Percentiles rank a stretch among this genome's conserved stretches.
These are phyloP conservation scores for Campaea margaritaria DNA, from an alignment of 2,888 invertebrate genomes.

Conservation along the genomic window DNA sequence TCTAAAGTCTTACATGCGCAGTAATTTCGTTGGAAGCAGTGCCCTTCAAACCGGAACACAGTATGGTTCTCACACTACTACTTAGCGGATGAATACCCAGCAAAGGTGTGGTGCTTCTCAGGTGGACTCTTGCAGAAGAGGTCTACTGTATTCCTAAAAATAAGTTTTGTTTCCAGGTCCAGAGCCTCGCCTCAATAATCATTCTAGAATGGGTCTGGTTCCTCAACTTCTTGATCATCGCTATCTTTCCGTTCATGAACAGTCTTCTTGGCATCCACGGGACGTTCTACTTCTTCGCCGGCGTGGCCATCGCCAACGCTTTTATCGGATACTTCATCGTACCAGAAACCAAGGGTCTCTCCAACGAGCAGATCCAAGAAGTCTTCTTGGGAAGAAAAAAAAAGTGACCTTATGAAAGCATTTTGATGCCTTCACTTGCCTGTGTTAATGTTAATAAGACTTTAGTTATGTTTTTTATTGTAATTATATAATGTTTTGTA, in stretches of 20 bases:
- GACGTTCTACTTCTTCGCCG: slow-evolving; percentile 70
- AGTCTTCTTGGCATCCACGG: slow-evolving; percentile 64
- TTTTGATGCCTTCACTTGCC: slow-evolving; percentile 12
- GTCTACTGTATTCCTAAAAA: neutral
- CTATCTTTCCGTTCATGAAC: slow-evolving; percentile 67
- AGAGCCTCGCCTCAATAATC: slow-evolving; percentile 69
- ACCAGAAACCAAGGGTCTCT: slow-evolving; percentile 80
- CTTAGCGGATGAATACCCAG: too few species aligned
- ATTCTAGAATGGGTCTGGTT: slow-evolving; percentile 75
- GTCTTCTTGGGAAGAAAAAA: slow-evolving; percentile 43
- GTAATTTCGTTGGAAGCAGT: too few species aligned
- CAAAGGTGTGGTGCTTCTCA: too few species aligned
- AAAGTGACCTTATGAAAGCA: slow-evolving; percentile 9
- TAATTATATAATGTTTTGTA: neutral
- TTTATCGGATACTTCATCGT: slow-evolving; percentile 61
- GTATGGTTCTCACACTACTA: too few species aligned
- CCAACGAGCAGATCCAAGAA: slow-evolving; percentile 70
- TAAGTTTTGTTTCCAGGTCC: slow-evolving; percentile 56
- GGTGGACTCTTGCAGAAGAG: too few species aligned
- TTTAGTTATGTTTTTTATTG: neutral
- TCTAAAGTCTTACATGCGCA: too few species aligned
- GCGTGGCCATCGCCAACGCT: slow-evolving; percentile 56
- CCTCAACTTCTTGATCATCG: slow-evolving; percentile 73
- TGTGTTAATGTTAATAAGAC: slow-evolving; percentile 6
- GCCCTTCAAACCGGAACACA: too few species aligned